These are phyloP conservation scores for Lagopus muta DNA, from an alignment of 2,113 vertebrate species.

Conservation along the genomic window DNA sequence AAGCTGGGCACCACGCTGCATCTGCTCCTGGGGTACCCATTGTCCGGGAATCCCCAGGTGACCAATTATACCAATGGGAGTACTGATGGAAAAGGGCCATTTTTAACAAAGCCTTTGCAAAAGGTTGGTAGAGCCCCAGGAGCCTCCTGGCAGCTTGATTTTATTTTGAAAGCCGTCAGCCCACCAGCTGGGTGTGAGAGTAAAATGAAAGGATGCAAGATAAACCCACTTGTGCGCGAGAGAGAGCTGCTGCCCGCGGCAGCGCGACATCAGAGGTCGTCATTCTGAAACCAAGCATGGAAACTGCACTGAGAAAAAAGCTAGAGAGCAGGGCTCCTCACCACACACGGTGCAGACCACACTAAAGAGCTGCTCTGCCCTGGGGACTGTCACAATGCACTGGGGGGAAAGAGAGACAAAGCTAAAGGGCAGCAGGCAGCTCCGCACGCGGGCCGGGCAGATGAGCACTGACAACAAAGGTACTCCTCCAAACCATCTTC, in stretches of 20 bases:
- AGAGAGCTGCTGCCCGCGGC: not conserved
- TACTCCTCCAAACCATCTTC: not conserved
- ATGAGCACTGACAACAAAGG: constrained; percentile 52
- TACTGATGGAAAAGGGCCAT: not conserved
- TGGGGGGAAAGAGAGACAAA: not conserved
- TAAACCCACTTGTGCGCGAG: not conserved
- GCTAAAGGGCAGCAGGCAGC: not conserved
- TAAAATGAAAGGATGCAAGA: constrained; percentile 38
- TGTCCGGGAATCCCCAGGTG: not conserved
- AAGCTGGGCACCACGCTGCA: not conserved
- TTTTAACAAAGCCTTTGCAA: not conserved
- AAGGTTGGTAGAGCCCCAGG: not conserved
- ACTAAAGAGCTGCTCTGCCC: not conserved
- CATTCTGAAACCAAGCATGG: constrained; percentile 76
- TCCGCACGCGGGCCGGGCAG: not conserved
- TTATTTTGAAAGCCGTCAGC: not conserved
- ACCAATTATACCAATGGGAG: not conserved
- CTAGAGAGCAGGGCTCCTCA: not conserved
- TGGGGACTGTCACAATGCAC: not conserved
- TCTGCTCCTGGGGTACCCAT: not conserved
- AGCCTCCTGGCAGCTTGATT: constrained; percentile 8
- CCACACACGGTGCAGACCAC: not conserved
- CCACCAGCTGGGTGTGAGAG: constrained; percentile 36
- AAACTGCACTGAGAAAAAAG: constrained; percentile 59
- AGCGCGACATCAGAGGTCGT: constrained; percentile 13